Evolutionary conservation across 2,113 vertebrate genomes (phyloP).

Genomic region (Microcebus jonahi): DNA sequence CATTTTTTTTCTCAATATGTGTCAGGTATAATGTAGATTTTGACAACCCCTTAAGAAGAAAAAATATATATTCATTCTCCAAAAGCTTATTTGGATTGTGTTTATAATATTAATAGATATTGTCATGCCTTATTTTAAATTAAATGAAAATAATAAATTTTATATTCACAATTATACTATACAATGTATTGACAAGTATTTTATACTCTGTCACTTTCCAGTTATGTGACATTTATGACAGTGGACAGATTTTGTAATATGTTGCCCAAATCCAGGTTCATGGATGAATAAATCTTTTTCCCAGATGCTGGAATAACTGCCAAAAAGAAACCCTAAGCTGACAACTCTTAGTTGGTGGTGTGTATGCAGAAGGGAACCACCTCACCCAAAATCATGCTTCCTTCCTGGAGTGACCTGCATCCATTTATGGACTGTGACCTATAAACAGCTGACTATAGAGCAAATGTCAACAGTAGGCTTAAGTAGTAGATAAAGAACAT

Average conservation of each 20-base stretch:
- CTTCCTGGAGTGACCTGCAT: not conserved
- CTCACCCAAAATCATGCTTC: too few species aligned
- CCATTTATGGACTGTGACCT: not conserved
- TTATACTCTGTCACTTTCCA: not conserved
- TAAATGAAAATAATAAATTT: not conserved
- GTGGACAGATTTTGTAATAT: not conserved
- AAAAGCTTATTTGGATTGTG: not conserved
- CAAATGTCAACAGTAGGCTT: not conserved
- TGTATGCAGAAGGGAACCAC: not conserved
- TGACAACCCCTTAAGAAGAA: not conserved
- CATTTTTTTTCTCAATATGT: not conserved
- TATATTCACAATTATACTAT: not conserved
- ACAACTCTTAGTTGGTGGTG: not conserved
- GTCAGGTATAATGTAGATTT: not conserved
- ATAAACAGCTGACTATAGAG: not conserved
- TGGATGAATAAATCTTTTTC: not conserved
- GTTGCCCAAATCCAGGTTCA: not conserved
- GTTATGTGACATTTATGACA: not conserved
- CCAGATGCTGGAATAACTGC: not conserved
- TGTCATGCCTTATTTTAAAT: not conserved
- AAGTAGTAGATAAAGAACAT: not conserved
- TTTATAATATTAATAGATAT: too few species aligned
- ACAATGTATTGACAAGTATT: not conserved
- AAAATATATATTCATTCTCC: not conserved
- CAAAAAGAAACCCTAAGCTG: not conserved